Base-by-base conservation (phyloP, 2,113 vertebrate genomes). In the Sylvilagus bachmani region DNA sequence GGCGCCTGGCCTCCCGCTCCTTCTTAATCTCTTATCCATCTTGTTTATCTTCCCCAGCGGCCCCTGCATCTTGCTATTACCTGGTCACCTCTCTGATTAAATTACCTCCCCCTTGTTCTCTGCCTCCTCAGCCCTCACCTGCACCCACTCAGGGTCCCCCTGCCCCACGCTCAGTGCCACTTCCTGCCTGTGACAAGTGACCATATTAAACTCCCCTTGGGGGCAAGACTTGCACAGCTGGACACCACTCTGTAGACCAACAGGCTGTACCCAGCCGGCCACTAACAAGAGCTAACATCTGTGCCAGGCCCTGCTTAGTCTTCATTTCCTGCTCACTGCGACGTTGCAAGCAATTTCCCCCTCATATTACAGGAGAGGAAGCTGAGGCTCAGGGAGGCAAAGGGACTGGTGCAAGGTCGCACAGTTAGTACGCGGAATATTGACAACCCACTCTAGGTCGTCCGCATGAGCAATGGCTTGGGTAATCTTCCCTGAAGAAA, bases 21-120 rank as follows among this genome's bases (percentile, higher is more conserved):
- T 36, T 85, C 90, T 86, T 85, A 94, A 95, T 97, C 96, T 97
- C 61, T 10, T 95, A 97, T 98, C 97, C 88, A 75, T 97, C 96
- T 92, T 55, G 36, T 97, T 97, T 91, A 94, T 86, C 70, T 90
- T 81, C 89, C 87, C 90, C 88, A 74, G 10, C 1, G 0, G 2
- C 2, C 89, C 67, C 36, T 71, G 84, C 87, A 53, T 94, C 94
- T 94, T 1, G 2, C 67, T 33, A 9, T 71, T 90, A 71, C 87
- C 19, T 11, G 64, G 85, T 0, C 38, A 93, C 73, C 79, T 79
- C 19, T 55, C 33, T 49, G 78, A 38, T 67, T 38, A 89, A 22
- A 64, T 8, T 16, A 69, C 80, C 12, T 3, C 6, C 0, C 66
- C 49, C 29, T 58, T 44, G 69, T 0, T 61, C 67, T 88, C 93